phyloP scores from a whole-genome alignment of 1,140 invertebrate genomes.

The Belonocnema kinseyi region DNA sequence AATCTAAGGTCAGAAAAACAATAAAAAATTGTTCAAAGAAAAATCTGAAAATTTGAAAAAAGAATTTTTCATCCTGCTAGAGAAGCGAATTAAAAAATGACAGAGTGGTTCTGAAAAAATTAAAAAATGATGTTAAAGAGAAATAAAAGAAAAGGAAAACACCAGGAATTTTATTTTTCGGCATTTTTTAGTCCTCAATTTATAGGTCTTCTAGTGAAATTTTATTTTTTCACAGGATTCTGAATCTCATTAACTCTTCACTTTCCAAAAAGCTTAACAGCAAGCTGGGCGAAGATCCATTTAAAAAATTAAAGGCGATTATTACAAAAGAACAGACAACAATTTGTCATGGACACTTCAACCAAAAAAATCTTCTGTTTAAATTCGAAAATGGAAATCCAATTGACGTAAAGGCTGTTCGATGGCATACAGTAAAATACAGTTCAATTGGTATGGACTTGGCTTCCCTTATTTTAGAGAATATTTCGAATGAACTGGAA shows the following conservation, averaged over 20 bases:
- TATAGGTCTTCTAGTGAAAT: neutral
- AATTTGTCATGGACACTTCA: slow-evolving; percentile 47
- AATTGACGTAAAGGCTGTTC: slow-evolving; percentile 38
- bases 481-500: slow-evolving; percentile 16
- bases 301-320: slow-evolving; percentile 26
- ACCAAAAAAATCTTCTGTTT: slow-evolving; percentile 35
- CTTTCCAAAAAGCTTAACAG: slow-evolving; percentile 11
- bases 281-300: slow-evolving; percentile 32
- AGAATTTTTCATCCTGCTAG: too few relatives aligned
- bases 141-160: too few relatives aligned
- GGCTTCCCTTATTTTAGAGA: slow-evolving; percentile 38
- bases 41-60: too few relatives aligned
- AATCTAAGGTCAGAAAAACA: too few relatives aligned
- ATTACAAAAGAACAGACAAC: slow-evolving; percentile 15
- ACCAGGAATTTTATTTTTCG: too few relatives aligned
- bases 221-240: slow-evolving; percentile 8
- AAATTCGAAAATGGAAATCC: slow-evolving; percentile 39
- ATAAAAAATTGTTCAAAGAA: too few relatives aligned
- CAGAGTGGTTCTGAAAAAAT: too few relatives aligned
- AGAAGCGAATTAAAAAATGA: too few relatives aligned
- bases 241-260: neutral
- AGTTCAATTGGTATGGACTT: slow-evolving; percentile 48
- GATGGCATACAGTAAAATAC: slow-evolving; percentile 46
- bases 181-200: neutral
- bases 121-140: too few relatives aligned